These are phyloP conservation scores for Halcyon chelicuti DNA, from an alignment of 2,797 vertebrate species.

Conservation along the genomic window DNA sequence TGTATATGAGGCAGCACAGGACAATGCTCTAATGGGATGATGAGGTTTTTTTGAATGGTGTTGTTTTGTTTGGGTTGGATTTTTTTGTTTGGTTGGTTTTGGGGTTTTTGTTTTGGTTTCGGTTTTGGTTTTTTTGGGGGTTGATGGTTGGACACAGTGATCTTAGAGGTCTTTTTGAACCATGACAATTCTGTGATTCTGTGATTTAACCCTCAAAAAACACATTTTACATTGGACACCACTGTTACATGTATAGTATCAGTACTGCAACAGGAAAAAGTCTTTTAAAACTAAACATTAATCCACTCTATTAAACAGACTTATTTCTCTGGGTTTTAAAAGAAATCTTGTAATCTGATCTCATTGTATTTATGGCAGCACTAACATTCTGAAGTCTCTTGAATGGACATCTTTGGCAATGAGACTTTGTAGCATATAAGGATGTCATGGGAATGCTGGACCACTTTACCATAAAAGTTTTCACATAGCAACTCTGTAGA, in stretches of 20 bases:
- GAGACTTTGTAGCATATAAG: neutral
- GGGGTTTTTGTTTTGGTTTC: too few relatives aligned
- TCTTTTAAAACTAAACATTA: neutral
- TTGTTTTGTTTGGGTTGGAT: too few relatives aligned
- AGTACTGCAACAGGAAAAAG: neutral
- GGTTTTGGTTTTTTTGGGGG: too few relatives aligned
- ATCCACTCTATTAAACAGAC: neutral
- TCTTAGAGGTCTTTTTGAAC: too few relatives aligned
- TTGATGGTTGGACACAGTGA: too few relatives aligned
- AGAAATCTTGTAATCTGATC: neutral
- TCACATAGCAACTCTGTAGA: neutral
- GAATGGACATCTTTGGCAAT: neutral
- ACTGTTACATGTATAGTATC: neutral
- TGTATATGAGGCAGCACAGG: too few relatives aligned
- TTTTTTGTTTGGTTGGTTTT: too few relatives aligned
- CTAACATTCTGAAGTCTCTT: neutral
- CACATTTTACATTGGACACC: fast-evolving
- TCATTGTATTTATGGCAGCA: neutral
- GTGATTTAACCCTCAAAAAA: neutral
- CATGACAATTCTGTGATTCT: too few relatives aligned
- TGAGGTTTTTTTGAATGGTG: too few relatives aligned
- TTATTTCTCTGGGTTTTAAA: neutral
- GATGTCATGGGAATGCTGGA: neutral
- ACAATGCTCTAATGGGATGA: too few relatives aligned
- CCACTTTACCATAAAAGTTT: neutral